phyloP scores from a whole-genome alignment of 2,888 invertebrate genomes.

The Sphecodes monilicornis region DNA sequence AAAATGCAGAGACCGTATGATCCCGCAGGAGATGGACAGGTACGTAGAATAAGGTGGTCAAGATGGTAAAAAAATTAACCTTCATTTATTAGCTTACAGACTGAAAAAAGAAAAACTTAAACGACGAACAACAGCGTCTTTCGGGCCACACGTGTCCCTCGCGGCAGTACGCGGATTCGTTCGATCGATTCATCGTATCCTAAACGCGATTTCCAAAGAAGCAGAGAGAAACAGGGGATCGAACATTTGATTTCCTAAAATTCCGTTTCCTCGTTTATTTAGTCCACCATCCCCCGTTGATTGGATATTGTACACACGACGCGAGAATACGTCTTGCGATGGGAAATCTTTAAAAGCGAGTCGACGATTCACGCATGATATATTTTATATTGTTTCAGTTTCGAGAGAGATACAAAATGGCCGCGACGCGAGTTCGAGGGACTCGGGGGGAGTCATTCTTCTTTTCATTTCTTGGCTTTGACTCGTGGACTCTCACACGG shows the following conservation, averaged over 20 bases:
- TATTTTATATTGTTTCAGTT: background rate
- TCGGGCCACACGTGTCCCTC: slow-evolving; percentile 58
- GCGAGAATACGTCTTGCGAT: background rate
- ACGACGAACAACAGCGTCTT: slow-evolving; percentile 66
- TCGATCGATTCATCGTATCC: slow-evolving; percentile 1
- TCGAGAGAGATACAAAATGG: slow-evolving; percentile 29
- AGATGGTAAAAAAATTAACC: slow-evolving; percentile 78
- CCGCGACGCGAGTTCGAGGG: slow-evolving; percentile 41
- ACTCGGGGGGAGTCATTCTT: slow-evolving; percentile 49
- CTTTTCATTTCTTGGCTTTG: slow-evolving; percentile 29
- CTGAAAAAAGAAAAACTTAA: slow-evolving; percentile 77
- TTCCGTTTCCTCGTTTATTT: background rate
- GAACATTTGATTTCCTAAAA: background rate
- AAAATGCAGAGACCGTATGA: background rate
- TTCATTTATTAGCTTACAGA: slow-evolving; percentile 80
- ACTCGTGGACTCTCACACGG: slow-evolving; percentile 34
- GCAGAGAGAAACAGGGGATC: slow-evolving; percentile 18
- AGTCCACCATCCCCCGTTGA: background rate
- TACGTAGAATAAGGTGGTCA: slow-evolving; percentile 12
- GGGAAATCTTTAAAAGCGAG: background rate
- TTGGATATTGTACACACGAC: background rate
- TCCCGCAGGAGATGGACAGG: background rate
- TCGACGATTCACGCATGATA: slow-evolving; percentile 1
- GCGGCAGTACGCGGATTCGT: slow-evolving; percentile 50
- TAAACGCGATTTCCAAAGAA: slow-evolving; percentile 3